Percentiles rank a stretch among this genome's conserved stretches.
These are phyloP conservation scores for Sphaeridia pumilis DNA, from an alignment of 2,888 invertebrate species.

Conservation along the genomic window DNA sequence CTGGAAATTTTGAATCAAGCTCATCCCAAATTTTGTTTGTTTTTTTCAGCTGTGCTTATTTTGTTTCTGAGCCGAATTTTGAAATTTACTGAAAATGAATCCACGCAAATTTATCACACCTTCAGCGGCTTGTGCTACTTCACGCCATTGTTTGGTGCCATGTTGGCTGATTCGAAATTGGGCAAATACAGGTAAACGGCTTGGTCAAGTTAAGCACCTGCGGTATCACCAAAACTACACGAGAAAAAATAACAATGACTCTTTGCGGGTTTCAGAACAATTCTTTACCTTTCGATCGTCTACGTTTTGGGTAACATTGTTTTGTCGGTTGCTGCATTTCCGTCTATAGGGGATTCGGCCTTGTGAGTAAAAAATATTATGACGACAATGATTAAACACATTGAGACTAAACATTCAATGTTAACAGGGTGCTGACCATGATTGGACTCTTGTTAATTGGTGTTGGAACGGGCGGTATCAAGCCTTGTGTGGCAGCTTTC, in stretches of 20 bases:
- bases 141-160: constrained; percentile 78
- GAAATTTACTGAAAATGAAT: constrained; percentile 54
- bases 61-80: constrained; percentile 77
- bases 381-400: too few relatives aligned
- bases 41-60: constrained; percentile 70
- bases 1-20: too few relatives aligned
- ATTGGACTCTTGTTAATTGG: constrained; percentile 54
- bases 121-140: constrained; percentile 84
- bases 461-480: constrained; percentile 84
- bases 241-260: not conserved
- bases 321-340: constrained; percentile 43
- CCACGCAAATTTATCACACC: constrained; percentile 77
- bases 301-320: constrained; percentile 45
- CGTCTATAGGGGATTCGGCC: constrained; percentile 21
- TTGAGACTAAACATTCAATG: too few relatives aligned
- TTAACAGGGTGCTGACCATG: constrained; percentile 40
- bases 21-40: too few relatives aligned
- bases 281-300: constrained; percentile 45
- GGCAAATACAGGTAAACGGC: constrained; percentile 64
- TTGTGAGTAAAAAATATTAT: constrained; percentile 13
- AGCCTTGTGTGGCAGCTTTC: constrained; percentile 88
- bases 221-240: not conserved
- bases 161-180: constrained; percentile 81
- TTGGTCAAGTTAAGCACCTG: too few relatives aligned
- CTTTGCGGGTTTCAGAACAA: constrained; percentile 40